A percentile compares a stretch with the other conserved stretches of the same genome.
Conservation (phyloP, 2,113 vertebrate genomes). For the Microcebus ravelobensis region DNA sequence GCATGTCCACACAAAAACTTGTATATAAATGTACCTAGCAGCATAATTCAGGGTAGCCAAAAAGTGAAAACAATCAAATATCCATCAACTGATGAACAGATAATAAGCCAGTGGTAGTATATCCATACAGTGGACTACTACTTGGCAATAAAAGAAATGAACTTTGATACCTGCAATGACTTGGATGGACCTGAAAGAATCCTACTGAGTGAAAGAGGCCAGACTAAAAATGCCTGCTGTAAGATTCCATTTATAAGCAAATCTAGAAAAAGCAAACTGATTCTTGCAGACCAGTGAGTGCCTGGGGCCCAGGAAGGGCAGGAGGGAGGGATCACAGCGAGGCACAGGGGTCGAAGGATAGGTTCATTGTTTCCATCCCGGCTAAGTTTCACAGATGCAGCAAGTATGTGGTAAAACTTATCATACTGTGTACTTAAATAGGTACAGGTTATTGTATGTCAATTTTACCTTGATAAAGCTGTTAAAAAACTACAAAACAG, state of each 20-base stretch:
- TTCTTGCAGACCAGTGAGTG: not conserved
- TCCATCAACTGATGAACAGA: fast-evolving
- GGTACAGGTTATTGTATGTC: not conserved
- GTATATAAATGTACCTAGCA: not conserved
- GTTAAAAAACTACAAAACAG: not conserved
- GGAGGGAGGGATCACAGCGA: not conserved
- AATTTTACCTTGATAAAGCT: not conserved
- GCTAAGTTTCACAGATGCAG: not conserved
- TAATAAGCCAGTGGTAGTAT: fast-evolving
- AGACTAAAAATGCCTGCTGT: not conserved
- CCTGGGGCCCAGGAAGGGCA: not conserved
- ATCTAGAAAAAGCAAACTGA: not conserved
- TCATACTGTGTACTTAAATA: not conserved
- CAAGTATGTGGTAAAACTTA: not conserved
- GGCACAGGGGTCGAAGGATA: not conserved
- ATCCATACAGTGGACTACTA: fast-evolving
- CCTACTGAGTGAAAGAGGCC: not conserved
- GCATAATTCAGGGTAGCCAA: not conserved
- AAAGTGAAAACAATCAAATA: not conserved
- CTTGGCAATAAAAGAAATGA: not conserved
- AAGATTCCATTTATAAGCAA: not conserved
- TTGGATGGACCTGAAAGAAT: not conserved
- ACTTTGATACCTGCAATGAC: fast-evolving
- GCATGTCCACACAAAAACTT: not conserved
- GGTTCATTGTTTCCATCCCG: not conserved